Evolutionary conservation across 2,888 invertebrate species (phyloP).

Genomic region (Platynereis dumerilii): DNA sequence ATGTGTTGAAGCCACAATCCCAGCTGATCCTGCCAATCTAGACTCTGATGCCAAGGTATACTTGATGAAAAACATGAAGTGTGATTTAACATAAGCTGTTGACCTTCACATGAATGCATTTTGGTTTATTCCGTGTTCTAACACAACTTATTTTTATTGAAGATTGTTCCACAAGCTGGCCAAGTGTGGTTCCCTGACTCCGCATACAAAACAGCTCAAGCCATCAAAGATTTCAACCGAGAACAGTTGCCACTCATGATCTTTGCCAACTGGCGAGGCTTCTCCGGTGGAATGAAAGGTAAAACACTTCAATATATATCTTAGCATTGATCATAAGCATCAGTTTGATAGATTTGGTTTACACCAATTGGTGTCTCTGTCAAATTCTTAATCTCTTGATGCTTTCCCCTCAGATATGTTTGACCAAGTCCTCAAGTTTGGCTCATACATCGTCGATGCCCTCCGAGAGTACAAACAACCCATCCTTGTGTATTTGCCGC

Average conservation of each 20-base stretch:
- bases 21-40: conserved; percentile 97
- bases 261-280: conserved; percentile 99
- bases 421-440: conserved; percentile 93
- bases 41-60: conserved; percentile 92
- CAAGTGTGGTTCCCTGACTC: conserved; percentile 99
- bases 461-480: conserved; percentile 89
- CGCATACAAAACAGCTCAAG: conserved; percentile 97
- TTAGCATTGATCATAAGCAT: too few relatives aligned
- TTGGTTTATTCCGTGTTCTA: too few relatives aligned
- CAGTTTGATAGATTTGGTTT: too few relatives aligned
- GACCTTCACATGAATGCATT: too few relatives aligned
- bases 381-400: too few relatives aligned
- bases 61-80: too few relatives aligned
- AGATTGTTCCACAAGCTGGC: conserved; percentile 66
- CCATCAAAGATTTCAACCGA: conserved; percentile 93
- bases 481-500: conserved; percentile 95
- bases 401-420: conserved; percentile 62
- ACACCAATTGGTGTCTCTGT: too few relatives aligned
- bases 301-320: conserved; percentile 14
- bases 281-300: conserved; percentile 98
- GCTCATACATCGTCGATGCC: conserved; percentile 97
- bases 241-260: conserved; percentile 95
- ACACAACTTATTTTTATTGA: neutral
- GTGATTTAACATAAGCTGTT: too few relatives aligned
- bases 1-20: conserved; percentile 90